phyloP scores from a whole-genome alignment of 2,797 vertebrate species.

The Emys orbicularis region DNA sequence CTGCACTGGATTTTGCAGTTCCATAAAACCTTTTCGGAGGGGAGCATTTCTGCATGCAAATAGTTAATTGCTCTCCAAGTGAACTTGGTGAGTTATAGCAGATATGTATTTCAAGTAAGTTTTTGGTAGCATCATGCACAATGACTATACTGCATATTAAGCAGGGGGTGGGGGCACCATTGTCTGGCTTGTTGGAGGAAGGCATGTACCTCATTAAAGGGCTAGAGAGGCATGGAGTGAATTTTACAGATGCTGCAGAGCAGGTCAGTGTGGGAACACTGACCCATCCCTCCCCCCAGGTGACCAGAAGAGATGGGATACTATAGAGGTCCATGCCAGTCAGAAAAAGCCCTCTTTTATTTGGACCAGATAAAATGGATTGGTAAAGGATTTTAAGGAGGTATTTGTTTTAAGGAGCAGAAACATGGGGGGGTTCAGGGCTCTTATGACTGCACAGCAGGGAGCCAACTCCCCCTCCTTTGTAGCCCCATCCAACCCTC shows the following conservation, averaged over 20 bases:
- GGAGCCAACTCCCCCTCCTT: not conserved
- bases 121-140: not conserved
- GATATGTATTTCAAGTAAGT: not conserved
- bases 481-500: not conserved
- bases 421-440: not conserved
- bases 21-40: constrained; percentile 34
- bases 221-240: not conserved
- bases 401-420: not conserved
- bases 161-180: not conserved
- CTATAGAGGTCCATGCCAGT: not conserved
- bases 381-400: not conserved
- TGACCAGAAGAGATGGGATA: not conserved
- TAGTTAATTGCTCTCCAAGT: constrained; percentile 48
- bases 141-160: not conserved
- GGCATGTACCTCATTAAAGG: not conserved
- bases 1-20: not conserved
- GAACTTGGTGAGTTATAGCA: constrained; percentile 24
- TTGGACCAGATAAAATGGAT: not conserved
- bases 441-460: not conserved
- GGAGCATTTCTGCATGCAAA: constrained; percentile 33
- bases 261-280: not conserved
- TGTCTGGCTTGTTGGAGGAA: not conserved
- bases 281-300: not conserved
- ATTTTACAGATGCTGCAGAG: not conserved
- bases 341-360: not conserved